Percentiles rank a stretch among this genome's conserved stretches.
Conservation (phyloP, 2,113 vertebrate species). For the Urocynchramus pylzowi region DNA sequence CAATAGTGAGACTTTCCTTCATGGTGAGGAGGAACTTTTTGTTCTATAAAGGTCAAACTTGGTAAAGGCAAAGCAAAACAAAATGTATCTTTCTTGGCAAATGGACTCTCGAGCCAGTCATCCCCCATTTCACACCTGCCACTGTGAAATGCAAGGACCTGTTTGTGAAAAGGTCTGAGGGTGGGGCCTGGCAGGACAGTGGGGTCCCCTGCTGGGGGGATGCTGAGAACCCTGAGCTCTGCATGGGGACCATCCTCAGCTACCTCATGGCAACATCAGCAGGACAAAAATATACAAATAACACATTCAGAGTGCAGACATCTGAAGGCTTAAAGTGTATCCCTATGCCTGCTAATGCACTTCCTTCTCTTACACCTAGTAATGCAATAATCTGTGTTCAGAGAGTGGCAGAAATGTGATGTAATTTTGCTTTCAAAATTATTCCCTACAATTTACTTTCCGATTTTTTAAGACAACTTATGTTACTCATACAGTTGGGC, state of each 20-base stretch:
- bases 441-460: neutral
- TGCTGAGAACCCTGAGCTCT: neutral
- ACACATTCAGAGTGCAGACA: neutral
- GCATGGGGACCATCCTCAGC: neutral
- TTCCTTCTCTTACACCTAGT: neutral
- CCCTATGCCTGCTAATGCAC: neutral
- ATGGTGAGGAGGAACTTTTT: neutral
- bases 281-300: neutral
- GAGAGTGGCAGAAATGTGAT: neutral
- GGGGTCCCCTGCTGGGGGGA: rapidly evolving
- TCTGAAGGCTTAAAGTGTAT: neutral
- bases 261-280: neutral
- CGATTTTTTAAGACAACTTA: neutral
- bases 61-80: neutral
- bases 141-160: rapidly evolving
- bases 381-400: neutral
- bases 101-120: neutral
- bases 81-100: neutral
- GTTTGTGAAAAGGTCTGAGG: neutral
- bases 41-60: neutral
- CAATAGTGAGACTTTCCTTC: neutral
- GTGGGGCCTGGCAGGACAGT: neutral
- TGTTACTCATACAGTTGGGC: neutral
- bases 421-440: neutral
- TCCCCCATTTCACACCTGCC: neutral